phyloP scores from a whole-genome alignment of 2,888 invertebrate genomes.

The Xestia xanthographa region DNA sequence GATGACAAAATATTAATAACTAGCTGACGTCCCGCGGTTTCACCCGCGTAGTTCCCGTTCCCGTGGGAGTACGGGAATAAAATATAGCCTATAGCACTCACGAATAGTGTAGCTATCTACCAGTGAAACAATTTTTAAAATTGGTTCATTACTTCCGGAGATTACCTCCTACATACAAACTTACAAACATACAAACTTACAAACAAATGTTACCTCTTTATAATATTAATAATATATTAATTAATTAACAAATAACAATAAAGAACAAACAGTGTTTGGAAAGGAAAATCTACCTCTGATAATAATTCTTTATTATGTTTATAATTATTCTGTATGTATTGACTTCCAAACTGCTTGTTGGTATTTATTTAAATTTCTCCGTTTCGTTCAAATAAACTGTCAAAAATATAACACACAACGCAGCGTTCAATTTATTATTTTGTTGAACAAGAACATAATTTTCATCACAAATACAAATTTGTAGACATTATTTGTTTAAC shows the following conservation, averaged over 20 bases:
- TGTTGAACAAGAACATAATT: background rate
- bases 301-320: background rate
- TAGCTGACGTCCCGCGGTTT: too few relatives aligned
- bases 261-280: background rate
- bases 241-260: too few relatives aligned
- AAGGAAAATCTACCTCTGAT: background rate
- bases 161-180: too few relatives aligned
- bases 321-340: background rate
- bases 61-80: too few relatives aligned
- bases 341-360: background rate
- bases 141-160: too few relatives aligned
- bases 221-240: too few relatives aligned
- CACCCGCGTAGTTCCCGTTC: too few relatives aligned
- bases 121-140: too few relatives aligned
- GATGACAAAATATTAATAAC: background rate
- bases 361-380: background rate
- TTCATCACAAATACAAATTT: constrained; percentile 14
- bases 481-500: constrained; percentile 11
- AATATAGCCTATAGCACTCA: too few relatives aligned
- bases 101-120: too few relatives aligned
- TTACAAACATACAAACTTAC: too few relatives aligned
- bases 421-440: background rate
- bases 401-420: background rate
- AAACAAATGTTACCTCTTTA: too few relatives aligned
- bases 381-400: background rate